Evolutionary conservation across 2,888 invertebrate species (phyloP), one percentile per base, ranked within the genome.

Genomic region (Drosophila paranaensis): DNA sequence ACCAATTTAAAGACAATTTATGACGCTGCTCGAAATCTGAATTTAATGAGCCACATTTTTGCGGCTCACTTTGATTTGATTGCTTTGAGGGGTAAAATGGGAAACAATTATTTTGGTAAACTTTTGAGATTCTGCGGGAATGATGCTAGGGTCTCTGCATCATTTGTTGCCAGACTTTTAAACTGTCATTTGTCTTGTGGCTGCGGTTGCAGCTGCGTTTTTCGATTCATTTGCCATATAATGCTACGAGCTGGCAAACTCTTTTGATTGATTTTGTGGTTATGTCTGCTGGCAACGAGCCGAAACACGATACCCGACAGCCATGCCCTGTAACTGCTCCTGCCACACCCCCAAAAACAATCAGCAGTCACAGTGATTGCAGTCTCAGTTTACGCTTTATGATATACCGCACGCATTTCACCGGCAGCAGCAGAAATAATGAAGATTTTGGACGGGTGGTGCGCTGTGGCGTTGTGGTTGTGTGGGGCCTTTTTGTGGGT

Each of bases 191-290:
- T 83, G 67, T 83, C 83, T 86, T 81, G 73, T 45, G 77, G 66
- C 53, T 71, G 70, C 16, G 61, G 73, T 39, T 69, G 67, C 77
- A 77, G 77, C 77, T 77, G 77, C 50, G 66, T 46, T 46, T 46
- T 56, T 42, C 33, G 42, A 42, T 60, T 57, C 64, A 64, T 37
- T 64, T 78, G 51, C 50, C 71, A 79, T 81, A 54, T 54, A 83
- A 83, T 81, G 81, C 39, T 27, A 14, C 46, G 46, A 33, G 5
- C 46, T 40, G 33, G 14, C 33, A 48, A 42, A 61, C 73, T 63
- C 68, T 70, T 50, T 72, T 87, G 87, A 84, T 84, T 87, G 87
- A 81, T 83, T 84, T 80, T 87, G 84, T 77, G 83, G 83, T 81
- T 62, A 50, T 57, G 64, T 63, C 77, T 69, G 80, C 25, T 63